Conservation (phyloP, 2,888 invertebrate species). For the Teinopalpus imperialis region DNA sequence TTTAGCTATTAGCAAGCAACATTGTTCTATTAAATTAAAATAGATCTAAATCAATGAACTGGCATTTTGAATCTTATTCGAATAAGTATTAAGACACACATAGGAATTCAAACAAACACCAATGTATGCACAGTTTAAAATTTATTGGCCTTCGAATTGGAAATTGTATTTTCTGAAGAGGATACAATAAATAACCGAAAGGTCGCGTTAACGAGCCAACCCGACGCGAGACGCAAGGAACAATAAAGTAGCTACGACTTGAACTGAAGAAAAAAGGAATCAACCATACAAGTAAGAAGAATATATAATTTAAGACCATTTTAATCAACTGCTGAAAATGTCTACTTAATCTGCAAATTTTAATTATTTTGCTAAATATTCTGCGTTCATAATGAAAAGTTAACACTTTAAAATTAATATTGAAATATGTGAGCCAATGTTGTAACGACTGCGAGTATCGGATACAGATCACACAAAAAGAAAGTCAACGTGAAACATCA, state of each 20-base stretch:
- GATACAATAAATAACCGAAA: constrained; percentile 78
- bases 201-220: constrained; percentile 77
- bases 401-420: constrained; percentile 7
- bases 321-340: constrained; percentile 30
- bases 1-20: constrained; percentile 4
- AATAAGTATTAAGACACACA: constrained; percentile 25
- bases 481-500: constrained; percentile 56
- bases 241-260: constrained; percentile 70
- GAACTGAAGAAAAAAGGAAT: constrained; percentile 58
- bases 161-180: constrained; percentile 77
- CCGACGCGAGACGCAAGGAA: constrained; percentile 65
- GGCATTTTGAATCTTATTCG: constrained; percentile 28
- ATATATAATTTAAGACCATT: constrained; percentile 39
- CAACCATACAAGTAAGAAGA: constrained; percentile 39
- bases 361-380: constrained; percentile 28
- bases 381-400: constrained; percentile 11
- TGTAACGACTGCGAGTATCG: constrained; percentile 45
- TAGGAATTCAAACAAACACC: constrained; percentile 40
- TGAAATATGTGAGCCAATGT: constrained; percentile 3
- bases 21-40: constrained; percentile 4
- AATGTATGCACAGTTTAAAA: constrained; percentile 56
- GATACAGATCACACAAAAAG: constrained; percentile 58
- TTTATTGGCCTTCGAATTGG: constrained; percentile 69
- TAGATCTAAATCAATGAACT: constrained; percentile 14
- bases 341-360: constrained; percentile 32